Evolutionary conservation across 2,888 invertebrate species (phyloP).

Genomic region (Neoascia interrupta): DNA sequence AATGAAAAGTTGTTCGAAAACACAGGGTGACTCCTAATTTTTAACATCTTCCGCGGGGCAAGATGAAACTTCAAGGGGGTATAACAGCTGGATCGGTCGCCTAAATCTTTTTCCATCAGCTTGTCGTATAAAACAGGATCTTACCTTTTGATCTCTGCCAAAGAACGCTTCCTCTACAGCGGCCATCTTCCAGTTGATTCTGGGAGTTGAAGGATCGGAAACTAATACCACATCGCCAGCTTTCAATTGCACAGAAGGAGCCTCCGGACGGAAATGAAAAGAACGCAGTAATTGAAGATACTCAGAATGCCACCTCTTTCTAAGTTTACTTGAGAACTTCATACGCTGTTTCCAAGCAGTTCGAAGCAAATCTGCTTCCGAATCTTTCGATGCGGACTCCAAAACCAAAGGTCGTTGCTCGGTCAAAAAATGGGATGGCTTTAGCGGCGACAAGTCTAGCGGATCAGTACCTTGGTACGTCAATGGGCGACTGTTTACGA

Average conservation of each 20-base stretch:
- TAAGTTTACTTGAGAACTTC: neutral
- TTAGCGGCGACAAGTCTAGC: slow-evolving; percentile 16
- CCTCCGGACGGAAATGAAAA: neutral
- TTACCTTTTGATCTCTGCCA: neutral
- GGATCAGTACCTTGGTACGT: slow-evolving; percentile 31
- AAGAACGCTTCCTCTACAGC: neutral
- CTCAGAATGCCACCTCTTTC: slow-evolving; percentile 2
- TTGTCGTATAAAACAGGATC: neutral
- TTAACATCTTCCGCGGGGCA: neutral
- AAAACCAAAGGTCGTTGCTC: slow-evolving; percentile 21
- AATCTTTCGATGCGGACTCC: neutral
- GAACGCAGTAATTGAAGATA: slow-evolving; percentile 15
- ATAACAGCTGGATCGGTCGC: neutral
- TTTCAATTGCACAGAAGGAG: neutral
- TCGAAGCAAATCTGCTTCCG: neutral
- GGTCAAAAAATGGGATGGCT: slow-evolving; percentile 28
- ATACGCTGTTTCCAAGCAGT: slow-evolving; percentile 6
- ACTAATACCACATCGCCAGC: neutral
- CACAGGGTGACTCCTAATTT: too few relatives aligned
- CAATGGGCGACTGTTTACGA: slow-evolving; percentile 22
- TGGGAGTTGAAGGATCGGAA: neutral
- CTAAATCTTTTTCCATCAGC: neutral
- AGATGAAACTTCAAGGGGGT: neutral
- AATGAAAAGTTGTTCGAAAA: too few relatives aligned
- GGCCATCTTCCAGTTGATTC: slow-evolving; percentile 6